Conservation (phyloP, 2,888 invertebrate species). For the Miltochrista miniata region DNA sequence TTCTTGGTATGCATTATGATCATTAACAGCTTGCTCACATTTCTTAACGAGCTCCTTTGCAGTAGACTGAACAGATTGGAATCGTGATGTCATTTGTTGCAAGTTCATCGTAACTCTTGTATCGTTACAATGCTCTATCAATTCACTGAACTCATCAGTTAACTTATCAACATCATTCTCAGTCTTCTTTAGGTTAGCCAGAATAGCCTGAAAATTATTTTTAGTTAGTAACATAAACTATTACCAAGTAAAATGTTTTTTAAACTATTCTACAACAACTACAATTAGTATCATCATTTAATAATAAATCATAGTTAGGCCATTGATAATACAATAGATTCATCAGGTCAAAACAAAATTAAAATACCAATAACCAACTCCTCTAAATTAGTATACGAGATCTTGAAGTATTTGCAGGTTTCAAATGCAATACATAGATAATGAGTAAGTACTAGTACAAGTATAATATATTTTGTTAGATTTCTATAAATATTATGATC, state of each 20-base stretch:
- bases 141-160: conserved; percentile 92
- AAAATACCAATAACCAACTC: conserved; percentile 51
- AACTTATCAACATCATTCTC: conserved; percentile 94
- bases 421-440: too few relatives aligned
- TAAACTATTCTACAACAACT: conserved; percentile 76
- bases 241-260: conserved; percentile 33
- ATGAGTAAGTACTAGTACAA: conserved; percentile 21
- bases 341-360: conserved; percentile 42
- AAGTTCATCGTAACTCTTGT: conserved; percentile 93
- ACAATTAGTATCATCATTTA: conserved; percentile 68
- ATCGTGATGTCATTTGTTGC: conserved; percentile 94
- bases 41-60: conserved; percentile 96
- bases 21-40: conserved; percentile 93
- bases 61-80: conserved; percentile 94
- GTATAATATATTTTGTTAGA: conserved; percentile 47
- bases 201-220: conserved; percentile 85
- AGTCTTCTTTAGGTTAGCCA: conserved; percentile 90
- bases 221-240: conserved; percentile 11
- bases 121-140: conserved; percentile 93
- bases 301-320: conserved; percentile 27
- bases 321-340: conserved; percentile 26
- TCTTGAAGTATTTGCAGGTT: conserved; percentile 20
- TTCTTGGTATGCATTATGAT: conserved; percentile 91
- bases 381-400: conserved; percentile 48
- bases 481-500: conserved; percentile 43